These are phyloP conservation scores for Mayetiola destructor DNA, from an alignment of 2,888 invertebrate species.

Conservation along the genomic window DNA sequence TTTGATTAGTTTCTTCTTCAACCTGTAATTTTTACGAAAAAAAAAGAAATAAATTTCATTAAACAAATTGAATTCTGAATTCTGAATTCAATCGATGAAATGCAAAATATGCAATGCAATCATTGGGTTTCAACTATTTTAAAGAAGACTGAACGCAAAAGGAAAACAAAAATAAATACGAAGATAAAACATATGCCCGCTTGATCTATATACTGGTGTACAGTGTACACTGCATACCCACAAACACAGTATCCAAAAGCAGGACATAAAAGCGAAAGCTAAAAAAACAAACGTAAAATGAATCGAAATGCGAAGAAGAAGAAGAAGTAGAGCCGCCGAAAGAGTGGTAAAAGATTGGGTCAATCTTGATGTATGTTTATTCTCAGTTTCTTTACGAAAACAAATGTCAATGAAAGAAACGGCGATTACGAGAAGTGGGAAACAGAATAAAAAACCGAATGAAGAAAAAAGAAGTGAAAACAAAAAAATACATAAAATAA, in stretches of 20 bases:
- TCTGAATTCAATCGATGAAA: neutral
- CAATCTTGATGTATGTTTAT: no score
- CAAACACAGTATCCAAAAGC: neutral
- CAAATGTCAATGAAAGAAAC: neutral
- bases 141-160: no score
- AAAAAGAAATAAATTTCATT: constrained; percentile 20
- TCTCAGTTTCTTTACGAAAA: no score
- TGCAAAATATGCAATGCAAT: no score
- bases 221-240: constrained; percentile 1
- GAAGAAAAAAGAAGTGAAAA: neutral
- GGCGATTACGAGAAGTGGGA: neutral
- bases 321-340: no score
- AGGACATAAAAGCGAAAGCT: neutral
- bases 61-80: neutral
- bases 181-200: no score
- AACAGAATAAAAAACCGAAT: constrained; percentile 8
- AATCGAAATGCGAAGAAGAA: no score
- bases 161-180: no score
- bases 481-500: neutral
- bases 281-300: no score
- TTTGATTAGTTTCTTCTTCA: constrained; percentile 45
- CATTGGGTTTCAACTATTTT: no score
- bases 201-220: no score
- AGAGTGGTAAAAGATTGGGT: no score
- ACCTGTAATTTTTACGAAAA: constrained; percentile 44